These are phyloP conservation scores for Mimachlamys varia DNA, from an alignment of 2,888 invertebrate genomes.

Conservation along the genomic window DNA sequence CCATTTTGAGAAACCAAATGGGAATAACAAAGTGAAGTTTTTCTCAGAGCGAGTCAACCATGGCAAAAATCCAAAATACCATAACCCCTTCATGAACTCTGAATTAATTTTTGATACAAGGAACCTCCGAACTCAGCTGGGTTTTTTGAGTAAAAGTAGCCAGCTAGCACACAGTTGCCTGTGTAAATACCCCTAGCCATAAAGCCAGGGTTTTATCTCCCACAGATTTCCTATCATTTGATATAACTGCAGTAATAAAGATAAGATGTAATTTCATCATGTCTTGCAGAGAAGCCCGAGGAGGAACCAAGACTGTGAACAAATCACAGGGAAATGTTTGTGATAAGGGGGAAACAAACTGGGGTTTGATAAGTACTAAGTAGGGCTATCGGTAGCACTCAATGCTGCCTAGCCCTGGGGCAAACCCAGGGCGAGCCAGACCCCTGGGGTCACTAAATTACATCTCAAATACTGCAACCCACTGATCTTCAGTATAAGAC, in stretches of 20 bases:
- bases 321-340: constrained; percentile 10
- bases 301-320: constrained; percentile 32
- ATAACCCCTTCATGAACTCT: background rate
- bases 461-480: background rate
- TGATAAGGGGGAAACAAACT: constrained; percentile 11
- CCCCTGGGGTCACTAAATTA: background rate
- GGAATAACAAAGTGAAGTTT: constrained; percentile 6
- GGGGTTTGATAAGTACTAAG: background rate
- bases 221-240: constrained; percentile 22
- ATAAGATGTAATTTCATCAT: constrained; percentile 34
- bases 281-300: constrained; percentile 34
- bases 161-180: constrained; percentile 2
- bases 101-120: constrained; percentile 33
- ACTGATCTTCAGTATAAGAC: background rate
- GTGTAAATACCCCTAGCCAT: background rate
- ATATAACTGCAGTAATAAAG: constrained; percentile 28
- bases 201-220: background rate
- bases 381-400: constrained; percentile 5
- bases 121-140: background rate
- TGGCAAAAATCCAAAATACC: constrained; percentile 34
- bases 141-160: constrained; percentile 19
- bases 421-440: constrained; percentile 5
- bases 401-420: background rate
- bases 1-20: background rate
- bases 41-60: constrained; percentile 8